Percentiles rank a stretch among this genome's conserved stretches.
Conservation (phyloP, 2,797 vertebrate genomes). For the Chaenodraco wilsoni region DNA sequence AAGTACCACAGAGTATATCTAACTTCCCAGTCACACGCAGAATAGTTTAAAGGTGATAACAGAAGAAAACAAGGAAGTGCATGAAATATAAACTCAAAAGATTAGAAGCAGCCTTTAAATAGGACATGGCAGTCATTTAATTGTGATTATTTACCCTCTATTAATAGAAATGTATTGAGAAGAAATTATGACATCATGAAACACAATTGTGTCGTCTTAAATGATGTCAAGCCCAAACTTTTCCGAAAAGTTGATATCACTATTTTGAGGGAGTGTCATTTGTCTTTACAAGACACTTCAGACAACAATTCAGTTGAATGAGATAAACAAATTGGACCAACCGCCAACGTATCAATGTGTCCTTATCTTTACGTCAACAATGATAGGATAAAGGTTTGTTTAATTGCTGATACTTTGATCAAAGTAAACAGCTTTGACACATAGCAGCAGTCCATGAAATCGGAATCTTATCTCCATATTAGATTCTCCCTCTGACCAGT, state of each 20-base stretch:
- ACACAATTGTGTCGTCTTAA: too few species aligned
- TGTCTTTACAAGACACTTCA: too few species aligned
- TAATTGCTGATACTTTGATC: conserved; percentile 28
- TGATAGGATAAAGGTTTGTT: not conserved
- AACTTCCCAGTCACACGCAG: conserved; percentile 5
- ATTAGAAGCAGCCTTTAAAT: not conserved
- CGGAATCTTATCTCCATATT: conserved; percentile 57
- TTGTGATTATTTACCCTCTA: too few species aligned
- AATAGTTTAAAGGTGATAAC: conserved; percentile 11
- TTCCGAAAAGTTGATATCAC: too few species aligned
- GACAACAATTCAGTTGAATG: too few species aligned
- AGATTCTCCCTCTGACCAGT: conserved; percentile 35
- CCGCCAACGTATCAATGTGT: not conserved
- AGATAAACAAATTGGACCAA: too few species aligned
- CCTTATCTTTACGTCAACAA: conserved; percentile 1
- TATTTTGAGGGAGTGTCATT: too few species aligned
- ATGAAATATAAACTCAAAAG: conserved; percentile 4
- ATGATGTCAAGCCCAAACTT: too few species aligned
- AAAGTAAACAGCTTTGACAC: conserved; percentile 50
- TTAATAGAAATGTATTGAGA: too few species aligned
- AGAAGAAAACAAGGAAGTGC: not conserved
- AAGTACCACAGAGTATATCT: conserved; percentile 1
- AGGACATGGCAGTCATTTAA: too few species aligned
- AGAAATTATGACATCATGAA: too few species aligned
- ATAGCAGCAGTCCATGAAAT: conserved; percentile 63